Percentiles rank a stretch among this genome's conserved stretches.
These are phyloP conservation scores for Melieria omissa DNA, from an alignment of 2,888 invertebrate genomes.

Conservation along the genomic window DNA sequence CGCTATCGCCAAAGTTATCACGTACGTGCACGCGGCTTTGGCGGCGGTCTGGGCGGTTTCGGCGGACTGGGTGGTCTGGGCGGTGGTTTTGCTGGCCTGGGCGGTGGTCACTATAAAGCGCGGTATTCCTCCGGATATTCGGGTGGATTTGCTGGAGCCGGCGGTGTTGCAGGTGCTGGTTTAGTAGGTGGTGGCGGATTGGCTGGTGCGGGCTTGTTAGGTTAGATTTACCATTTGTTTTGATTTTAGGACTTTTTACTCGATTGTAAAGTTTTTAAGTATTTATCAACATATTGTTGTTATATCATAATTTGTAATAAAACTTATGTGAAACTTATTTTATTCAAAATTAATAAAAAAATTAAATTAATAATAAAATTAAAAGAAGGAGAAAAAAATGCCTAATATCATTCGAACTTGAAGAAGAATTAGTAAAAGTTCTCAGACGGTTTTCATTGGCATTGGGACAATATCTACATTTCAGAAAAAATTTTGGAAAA, in stretches of 20 bases:
- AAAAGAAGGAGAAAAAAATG: too few species aligned
- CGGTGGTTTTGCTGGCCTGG: slow-evolving; percentile 38
- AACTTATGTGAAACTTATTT: not conserved
- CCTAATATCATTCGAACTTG: too few species aligned
- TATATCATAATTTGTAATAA: not conserved
- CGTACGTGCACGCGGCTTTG: slow-evolving; percentile 54
- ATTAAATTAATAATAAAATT: not conserved
- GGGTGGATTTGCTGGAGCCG: slow-evolving; percentile 50
- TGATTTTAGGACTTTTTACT: not conserved
- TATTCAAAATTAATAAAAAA: slow-evolving; percentile 36
- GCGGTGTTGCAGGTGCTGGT: slow-evolving; percentile 44
- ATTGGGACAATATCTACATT: too few species aligned
- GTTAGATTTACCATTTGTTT: slow-evolving; percentile 23
- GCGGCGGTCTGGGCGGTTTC: slow-evolving; percentile 48
- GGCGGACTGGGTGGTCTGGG: slow-evolving; percentile 43
- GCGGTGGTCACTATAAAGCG: slow-evolving; percentile 50
- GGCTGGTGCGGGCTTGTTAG: slow-evolving; percentile 45
- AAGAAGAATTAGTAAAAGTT: too few species aligned
- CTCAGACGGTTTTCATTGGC: too few species aligned
- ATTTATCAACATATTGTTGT: not conserved
- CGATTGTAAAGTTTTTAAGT: not conserved
- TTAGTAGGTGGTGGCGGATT: slow-evolving; percentile 45
- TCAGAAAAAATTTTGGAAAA: too few species aligned
- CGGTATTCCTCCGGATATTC: slow-evolving; percentile 49
- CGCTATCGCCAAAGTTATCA: slow-evolving; percentile 54